phyloP scores from a whole-genome alignment of 2,797 vertebrate species.

The Spizella passerina region DNA sequence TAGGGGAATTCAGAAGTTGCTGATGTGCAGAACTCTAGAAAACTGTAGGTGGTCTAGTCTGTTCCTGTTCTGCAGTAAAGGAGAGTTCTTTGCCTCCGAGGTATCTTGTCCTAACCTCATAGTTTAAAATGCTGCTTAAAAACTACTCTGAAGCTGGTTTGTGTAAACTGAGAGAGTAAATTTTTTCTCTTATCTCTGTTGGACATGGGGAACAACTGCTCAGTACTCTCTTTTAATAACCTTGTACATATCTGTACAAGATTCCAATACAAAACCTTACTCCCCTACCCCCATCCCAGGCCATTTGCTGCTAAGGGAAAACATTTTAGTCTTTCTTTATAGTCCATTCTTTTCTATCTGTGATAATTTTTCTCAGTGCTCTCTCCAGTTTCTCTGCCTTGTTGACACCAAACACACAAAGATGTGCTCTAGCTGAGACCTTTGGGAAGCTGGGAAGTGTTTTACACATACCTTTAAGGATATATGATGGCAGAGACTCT shows the following conservation, averaged over 20 bases:
- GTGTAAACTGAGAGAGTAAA: neutral
- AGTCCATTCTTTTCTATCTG: neutral
- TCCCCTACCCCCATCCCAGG: neutral
- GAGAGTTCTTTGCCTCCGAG: neutral
- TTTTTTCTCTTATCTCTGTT: neutral
- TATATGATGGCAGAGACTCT: neutral
- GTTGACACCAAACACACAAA: neutral
- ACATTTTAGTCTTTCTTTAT: neutral
- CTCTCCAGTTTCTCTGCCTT: neutral
- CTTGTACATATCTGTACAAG: neutral
- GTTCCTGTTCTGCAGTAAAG: neutral
- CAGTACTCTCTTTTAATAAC: neutral
- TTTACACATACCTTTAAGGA: neutral
- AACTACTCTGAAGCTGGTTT: neutral
- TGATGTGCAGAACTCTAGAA: neutral
- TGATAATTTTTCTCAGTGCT: neutral
- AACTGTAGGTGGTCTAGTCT: neutral
- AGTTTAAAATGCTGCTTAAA: neutral
- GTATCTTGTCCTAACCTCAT: neutral
- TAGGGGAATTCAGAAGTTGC: neutral
- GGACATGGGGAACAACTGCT: neutral
- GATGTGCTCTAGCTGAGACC: neutral
- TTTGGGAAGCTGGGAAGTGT: neutral
- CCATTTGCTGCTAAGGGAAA: neutral
- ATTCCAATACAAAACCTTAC: neutral